Base-by-base conservation (phyloP, 1,140 invertebrate genomes). In the Eulimnadia texana region DNA sequence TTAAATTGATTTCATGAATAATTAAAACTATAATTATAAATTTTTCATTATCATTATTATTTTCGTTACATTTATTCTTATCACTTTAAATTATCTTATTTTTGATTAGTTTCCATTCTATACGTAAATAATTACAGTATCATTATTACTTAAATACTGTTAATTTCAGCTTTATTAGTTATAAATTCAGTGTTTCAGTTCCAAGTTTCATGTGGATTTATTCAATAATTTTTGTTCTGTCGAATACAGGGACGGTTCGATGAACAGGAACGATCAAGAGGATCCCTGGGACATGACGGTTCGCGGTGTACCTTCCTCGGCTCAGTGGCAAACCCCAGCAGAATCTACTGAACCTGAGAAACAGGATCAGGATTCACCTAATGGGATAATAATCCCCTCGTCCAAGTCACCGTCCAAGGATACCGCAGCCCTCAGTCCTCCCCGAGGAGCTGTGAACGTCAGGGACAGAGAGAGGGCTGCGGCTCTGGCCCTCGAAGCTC, bases 251-350 rank as follows among this genome's bases (percentile, higher is more conserved):
- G 86, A 89, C 71, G 88, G 90, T 69, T 84, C 85, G 52, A 85
- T 88, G 71, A 83, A 82, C 62, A 85, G 88, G 67, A 81, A 82
- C 72, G 87, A 89, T 70, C 77, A 86, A 70, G 88, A 90, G 70
- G 88, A 91, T 71, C 87, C 88, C 42, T 93, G 90, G 89, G 90
- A 90, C 67, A 91, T 92, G 86, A 93, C 90, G 25, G 88, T 92
- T 60, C 33, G 33, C 6, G 33, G 33, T 42, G 33, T 42, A 90
- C 88, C 71, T 86, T 86, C 19, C 52, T 61, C 25, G 50, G 24
- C 49, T 28, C 53, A 29, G 53, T 60, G 29, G 58, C 29, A 49
- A 50, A 33, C 3, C 58, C 50, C 28, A 54, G 50, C 20, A 28
- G 50, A 54, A 13, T 28, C 24, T 22, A 23, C 50, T 23, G 53